Evolutionary conservation across 53 echinoderm and acorn worm species (phyloP).

Genomic region (Antedon mediterranea): DNA sequence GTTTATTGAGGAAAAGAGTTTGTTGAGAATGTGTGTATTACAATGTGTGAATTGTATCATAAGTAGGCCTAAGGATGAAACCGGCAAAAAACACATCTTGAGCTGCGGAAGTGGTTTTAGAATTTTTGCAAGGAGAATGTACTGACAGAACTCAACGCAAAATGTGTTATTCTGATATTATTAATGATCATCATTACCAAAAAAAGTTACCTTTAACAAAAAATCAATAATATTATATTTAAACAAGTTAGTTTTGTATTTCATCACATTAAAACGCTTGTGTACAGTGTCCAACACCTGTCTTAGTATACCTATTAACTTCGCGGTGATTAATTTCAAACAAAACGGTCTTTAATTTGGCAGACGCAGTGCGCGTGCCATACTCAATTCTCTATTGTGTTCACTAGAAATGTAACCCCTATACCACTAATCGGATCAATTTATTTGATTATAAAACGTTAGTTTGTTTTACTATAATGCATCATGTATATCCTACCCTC

Average conservation of each 20-base stretch:
- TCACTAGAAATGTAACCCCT: not conserved
- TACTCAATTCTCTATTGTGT: not conserved
- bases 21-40: too few species aligned
- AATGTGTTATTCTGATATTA: too few species aligned
- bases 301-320: not conserved
- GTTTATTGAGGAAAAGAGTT: too few species aligned
- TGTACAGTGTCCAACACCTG: not conserved
- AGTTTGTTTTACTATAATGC: not conserved
- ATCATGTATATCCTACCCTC: not conserved
- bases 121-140: too few species aligned
- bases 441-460: not conserved
- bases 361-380: not conserved
- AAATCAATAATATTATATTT: not conserved
- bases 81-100: too few species aligned
- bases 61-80: too few species aligned
- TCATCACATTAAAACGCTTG: not conserved
- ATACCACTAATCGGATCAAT: not conserved
- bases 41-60: too few species aligned
- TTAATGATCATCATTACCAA: too few species aligned
- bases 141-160: too few species aligned
- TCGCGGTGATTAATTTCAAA: not conserved
- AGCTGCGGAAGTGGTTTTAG: too few species aligned
- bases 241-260: not conserved
- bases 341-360: not conserved
- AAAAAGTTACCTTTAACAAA: not conserved